Percentiles rank a stretch among this genome's conserved stretches.
These are phyloP conservation scores for Chrosomus eos DNA, from an alignment of 2,797 vertebrate genomes.

Conservation along the genomic window DNA sequence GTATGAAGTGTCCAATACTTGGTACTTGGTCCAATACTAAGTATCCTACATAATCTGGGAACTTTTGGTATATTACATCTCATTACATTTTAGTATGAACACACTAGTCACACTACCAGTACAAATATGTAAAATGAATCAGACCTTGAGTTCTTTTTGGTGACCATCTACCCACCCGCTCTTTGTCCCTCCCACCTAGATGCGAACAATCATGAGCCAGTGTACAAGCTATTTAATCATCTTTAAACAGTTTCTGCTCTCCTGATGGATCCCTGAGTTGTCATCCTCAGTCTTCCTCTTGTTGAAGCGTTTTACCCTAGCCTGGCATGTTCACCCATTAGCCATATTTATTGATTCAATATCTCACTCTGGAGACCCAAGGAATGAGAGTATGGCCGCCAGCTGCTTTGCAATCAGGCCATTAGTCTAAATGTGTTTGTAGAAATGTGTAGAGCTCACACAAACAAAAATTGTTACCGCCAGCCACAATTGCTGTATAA, in stretches of 20 bases:
- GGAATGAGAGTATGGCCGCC: constrained; percentile 55
- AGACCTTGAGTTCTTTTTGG: constrained; percentile 54
- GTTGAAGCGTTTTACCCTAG: constrained; percentile 21
- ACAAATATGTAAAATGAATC: background rate
- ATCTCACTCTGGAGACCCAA: constrained; percentile 62
- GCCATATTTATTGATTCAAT: constrained; percentile 69
- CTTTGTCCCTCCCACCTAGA: constrained; percentile 45
- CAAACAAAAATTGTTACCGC: constrained; percentile 18
- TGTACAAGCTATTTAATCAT: constrained; percentile 50
- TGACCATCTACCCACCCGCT: constrained; percentile 63
- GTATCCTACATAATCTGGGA: background rate
- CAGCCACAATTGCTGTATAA: constrained; percentile 2
- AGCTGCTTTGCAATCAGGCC: constrained; percentile 63
- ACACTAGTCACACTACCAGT: background rate
- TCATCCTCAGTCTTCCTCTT: constrained; percentile 50
- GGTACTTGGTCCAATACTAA: too few species aligned
- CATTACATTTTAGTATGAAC: background rate
- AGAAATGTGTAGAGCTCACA: constrained; percentile 58
- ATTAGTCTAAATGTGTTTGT: constrained; percentile 67
- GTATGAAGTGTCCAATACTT: background rate
- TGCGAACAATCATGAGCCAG: constrained; percentile 20
- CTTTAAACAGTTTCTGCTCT: constrained; percentile 35
- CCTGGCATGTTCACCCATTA: constrained; percentile 59
- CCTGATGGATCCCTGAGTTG: constrained; percentile 43
- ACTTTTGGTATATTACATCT: background rate